Percentiles rank a stretch among this genome's conserved stretches.
phyloP scores from a whole-genome alignment of 2,888 invertebrate species.

The Acrocyrtus sp. region DNA sequence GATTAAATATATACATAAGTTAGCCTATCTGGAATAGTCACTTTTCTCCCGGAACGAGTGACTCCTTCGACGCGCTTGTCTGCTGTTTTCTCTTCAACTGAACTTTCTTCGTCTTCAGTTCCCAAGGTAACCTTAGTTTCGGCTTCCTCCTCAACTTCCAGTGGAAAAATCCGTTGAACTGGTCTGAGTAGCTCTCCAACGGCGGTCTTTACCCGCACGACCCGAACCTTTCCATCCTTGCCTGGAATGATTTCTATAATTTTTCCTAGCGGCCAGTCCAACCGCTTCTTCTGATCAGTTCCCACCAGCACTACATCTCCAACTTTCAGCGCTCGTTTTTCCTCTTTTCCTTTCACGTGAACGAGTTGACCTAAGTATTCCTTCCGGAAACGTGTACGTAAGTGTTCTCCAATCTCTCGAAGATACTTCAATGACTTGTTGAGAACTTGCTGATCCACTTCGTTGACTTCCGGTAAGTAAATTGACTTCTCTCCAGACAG shows the following conservation, averaged over 20 bases:
- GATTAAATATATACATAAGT: too few relatives aligned
- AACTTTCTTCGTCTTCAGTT: too few relatives aligned
- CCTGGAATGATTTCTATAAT: conserved; percentile 1
- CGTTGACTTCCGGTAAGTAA: conserved; percentile 7
- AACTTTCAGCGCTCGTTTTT: neutral
- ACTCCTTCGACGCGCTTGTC: too few relatives aligned
- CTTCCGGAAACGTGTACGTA: neutral
- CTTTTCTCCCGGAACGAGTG: too few relatives aligned
- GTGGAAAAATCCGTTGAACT: neutral
- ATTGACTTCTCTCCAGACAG: neutral
- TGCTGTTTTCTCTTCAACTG: too few relatives aligned
- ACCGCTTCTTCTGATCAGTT: neutral
- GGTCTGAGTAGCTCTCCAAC: neutral
- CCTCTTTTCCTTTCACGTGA: too few relatives aligned
- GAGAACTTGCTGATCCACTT: neutral
- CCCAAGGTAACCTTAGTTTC: too few relatives aligned
- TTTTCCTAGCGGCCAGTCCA: conserved; percentile 3
- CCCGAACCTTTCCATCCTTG: neutral
- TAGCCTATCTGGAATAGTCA: too few relatives aligned
- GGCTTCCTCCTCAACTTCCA: neutral
- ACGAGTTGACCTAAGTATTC: neutral
- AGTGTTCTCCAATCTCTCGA: neutral
- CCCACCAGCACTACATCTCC: conserved; percentile 7
- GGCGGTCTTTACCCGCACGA: neutral
- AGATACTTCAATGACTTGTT: neutral